These are phyloP conservation scores for Drosophila atripex DNA, from an alignment of 2,888 invertebrate species.

Conservation along the genomic window DNA sequence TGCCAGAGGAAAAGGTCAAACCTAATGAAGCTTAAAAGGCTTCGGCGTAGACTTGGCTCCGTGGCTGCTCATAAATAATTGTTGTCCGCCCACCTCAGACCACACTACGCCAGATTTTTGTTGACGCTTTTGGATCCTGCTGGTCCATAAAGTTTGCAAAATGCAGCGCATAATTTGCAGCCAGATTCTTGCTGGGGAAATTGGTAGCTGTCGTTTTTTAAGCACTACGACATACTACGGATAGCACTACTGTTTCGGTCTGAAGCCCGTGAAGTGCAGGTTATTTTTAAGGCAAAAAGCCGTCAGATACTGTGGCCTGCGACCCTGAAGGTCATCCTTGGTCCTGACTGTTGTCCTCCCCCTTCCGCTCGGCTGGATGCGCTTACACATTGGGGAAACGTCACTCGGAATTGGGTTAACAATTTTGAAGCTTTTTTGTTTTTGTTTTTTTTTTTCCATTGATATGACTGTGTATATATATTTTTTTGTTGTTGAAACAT, in stretches of 20 bases:
- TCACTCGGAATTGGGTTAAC: constrained; percentile 65
- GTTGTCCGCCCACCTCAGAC: constrained; percentile 10
- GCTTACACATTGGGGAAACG: constrained; percentile 60
- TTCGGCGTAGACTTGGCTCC: constrained; percentile 44
- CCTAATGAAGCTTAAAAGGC: constrained; percentile 53
- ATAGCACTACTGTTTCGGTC: constrained; percentile 10
- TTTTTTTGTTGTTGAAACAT: constrained; percentile 4
- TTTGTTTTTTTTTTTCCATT: constrained; percentile 9
- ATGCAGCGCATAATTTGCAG: constrained; percentile 69
- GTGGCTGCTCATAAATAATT: constrained; percentile 66
- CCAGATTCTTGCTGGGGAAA: constrained; percentile 27
- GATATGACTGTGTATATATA: not conserved
- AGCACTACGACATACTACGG: not conserved
- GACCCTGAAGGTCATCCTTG: constrained; percentile 54
- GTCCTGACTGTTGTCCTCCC: constrained; percentile 18
- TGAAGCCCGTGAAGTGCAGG: constrained; percentile 51
- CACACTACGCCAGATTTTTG: not conserved
- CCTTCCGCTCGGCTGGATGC: constrained; percentile 27
- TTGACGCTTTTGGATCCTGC: not conserved
- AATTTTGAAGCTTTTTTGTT: constrained; percentile 48
- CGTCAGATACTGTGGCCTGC: constrained; percentile 3
- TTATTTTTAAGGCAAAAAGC: constrained; percentile 32
- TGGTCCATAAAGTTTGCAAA: constrained; percentile 44
- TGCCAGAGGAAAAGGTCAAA: constrained; percentile 39
- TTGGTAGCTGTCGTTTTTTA: constrained; percentile 39